Conservation (phyloP, 2,113 vertebrate species). For the Hipposideros armiger region DNA sequence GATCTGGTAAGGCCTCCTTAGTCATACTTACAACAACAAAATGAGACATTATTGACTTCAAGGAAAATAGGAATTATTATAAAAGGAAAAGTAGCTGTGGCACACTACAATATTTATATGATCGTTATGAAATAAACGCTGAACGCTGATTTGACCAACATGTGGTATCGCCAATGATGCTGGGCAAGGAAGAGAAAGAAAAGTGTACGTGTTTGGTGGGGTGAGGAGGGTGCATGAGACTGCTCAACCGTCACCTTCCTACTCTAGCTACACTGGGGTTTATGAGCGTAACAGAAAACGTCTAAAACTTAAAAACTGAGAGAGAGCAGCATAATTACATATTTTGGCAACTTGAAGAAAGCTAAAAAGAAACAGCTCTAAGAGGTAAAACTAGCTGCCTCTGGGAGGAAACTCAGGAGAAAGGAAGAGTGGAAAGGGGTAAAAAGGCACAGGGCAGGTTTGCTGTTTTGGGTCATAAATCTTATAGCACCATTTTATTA, state of each 20-base stretch:
- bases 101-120: neutral
- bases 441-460: neutral
- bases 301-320: neutral
- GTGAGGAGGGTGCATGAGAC: rapidly evolving
- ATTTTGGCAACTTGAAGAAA: neutral
- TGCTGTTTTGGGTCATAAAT: neutral
- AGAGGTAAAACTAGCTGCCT: neutral
- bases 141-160: neutral
- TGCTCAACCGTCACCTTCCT: neutral
- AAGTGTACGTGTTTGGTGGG: rapidly evolving
- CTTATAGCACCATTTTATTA: neutral
- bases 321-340: neutral
- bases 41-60: neutral
- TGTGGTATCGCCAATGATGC: neutral
- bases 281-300: neutral
- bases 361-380: neutral
- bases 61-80: neutral
- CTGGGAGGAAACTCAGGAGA: neutral
- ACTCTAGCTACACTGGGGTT: neutral
- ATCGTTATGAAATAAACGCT: neutral
- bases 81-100: neutral
- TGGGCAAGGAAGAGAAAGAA: neutral
- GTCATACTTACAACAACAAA: neutral
- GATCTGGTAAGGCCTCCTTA: neutral
- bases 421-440: neutral